Evolutionary conservation across 2,797 vertebrate species (phyloP).

Genomic region (Antennarius maculatus): DNA sequence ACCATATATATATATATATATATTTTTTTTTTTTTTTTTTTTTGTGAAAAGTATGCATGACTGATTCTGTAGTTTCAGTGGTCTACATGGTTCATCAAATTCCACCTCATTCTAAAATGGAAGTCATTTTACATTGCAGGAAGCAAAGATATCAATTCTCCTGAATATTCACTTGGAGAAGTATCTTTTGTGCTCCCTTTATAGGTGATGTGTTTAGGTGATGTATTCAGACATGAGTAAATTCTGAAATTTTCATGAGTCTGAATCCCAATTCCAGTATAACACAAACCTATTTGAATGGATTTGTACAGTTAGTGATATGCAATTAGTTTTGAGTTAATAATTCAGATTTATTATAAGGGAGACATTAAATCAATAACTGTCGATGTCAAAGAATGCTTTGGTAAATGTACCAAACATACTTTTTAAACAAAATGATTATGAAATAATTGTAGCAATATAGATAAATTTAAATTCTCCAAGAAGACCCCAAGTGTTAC

Average conservation of each 20-base stretch:
- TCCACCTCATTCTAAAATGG: slow-evolving; percentile 2
- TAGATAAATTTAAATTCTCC: too few species aligned
- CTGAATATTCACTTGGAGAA: not conserved
- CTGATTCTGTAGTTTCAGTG: not conserved
- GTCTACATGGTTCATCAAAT: slow-evolving; percentile 7
- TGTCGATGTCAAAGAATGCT: too few species aligned
- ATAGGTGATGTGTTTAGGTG: not conserved
- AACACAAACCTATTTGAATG: not conserved
- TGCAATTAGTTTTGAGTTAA: too few species aligned
- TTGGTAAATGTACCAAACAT: too few species aligned
- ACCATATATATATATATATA: not conserved
- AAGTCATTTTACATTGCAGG: slow-evolving; percentile 15
- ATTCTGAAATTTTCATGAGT: not conserved
- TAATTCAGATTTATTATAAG: too few species aligned
- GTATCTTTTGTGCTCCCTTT: not conserved
- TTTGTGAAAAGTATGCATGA: slow-evolving; percentile 21
- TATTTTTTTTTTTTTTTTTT: not conserved
- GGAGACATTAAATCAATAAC: too few species aligned
- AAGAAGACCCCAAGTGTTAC: too few species aligned
- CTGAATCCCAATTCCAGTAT: slow-evolving; percentile 1
- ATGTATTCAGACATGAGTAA: not conserved
- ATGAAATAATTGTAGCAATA: too few species aligned
- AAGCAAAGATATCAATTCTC: not conserved
- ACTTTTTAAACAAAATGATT: too few species aligned
- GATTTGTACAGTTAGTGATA: slow-evolving; percentile 7